Conservation (phyloP, 2,113 vertebrate genomes). For the Myiozetetes cayanensis region DNA sequence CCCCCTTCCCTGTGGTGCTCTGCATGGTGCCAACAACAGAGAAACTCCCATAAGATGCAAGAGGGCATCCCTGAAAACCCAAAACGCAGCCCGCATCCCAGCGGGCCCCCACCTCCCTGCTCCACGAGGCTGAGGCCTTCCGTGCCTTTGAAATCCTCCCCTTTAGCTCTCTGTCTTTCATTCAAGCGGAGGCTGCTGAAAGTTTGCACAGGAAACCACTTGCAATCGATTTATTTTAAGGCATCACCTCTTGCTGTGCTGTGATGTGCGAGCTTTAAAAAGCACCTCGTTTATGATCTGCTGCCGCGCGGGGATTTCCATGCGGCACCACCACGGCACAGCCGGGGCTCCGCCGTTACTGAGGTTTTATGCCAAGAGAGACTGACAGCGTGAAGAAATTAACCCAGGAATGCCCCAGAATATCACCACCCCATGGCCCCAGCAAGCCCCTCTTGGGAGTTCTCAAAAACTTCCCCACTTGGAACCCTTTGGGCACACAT, state of each 20-base stretch:
- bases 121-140: neutral
- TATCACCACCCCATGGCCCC: rapidly evolving
- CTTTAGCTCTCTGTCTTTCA: neutral
- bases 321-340: neutral
- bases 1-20: neutral
- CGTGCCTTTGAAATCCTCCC: neutral
- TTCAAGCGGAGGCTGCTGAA: neutral
- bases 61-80: neutral
- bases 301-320: neutral
- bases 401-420: neutral
- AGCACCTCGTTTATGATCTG: conserved; percentile 17
- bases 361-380: neutral
- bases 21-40: neutral
- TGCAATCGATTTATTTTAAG: conserved; percentile 44
- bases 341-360: neutral
- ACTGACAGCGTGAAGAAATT: neutral
- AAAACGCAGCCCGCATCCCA: neutral
- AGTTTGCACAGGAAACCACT: conserved; percentile 28
- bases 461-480: neutral
- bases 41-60: neutral
- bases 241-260: conserved; percentile 25
- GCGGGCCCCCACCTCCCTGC: neutral
- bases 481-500: rapidly evolving
- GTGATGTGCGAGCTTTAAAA: conserved; percentile 24
- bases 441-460: neutral